Evolutionary conservation across 30 jellyfish, hydroid and myxozoan species (phyloP).

Genomic region (Sanderia malayensis): DNA sequence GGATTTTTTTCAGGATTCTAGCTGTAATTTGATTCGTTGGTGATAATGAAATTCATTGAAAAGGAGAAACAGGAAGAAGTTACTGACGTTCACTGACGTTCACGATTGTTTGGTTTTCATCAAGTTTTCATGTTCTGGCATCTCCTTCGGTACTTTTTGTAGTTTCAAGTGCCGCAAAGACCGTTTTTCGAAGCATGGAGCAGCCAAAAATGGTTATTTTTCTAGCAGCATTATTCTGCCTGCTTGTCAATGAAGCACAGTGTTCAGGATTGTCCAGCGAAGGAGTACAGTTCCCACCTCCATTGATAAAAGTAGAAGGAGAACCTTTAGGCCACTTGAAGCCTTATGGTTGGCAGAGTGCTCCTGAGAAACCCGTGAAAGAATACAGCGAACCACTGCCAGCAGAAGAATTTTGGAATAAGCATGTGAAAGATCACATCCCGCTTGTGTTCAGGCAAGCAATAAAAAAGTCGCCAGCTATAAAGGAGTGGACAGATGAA

Average conservation of each 20-base stretch:
- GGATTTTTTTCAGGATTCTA: no score
- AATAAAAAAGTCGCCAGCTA: slow-evolving; percentile 71
- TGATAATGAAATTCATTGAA: no score
- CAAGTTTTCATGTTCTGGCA: no score
- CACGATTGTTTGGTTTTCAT: no score
- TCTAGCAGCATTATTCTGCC: background rate
- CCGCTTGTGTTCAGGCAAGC: slow-evolving; percentile 80
- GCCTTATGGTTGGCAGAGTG: slow-evolving; percentile 76
- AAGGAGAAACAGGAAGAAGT: no score
- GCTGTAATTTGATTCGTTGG: no score
- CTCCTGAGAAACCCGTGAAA: slow-evolving; percentile 73
- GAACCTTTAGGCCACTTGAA: slow-evolving; percentile 71
- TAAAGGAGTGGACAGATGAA: slow-evolving; percentile 78
- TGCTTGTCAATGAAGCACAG: background rate
- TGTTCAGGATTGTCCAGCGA: background rate
- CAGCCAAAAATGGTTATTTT: background rate
- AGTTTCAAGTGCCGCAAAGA: no score
- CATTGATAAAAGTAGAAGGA: slow-evolving; percentile 35
- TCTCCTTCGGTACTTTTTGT: no score
- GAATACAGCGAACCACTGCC: slow-evolving; percentile 70
- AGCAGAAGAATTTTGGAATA: slow-evolving; percentile 75
- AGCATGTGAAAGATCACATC: slow-evolving; percentile 54
- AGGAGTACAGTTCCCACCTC: slow-evolving; percentile 47
- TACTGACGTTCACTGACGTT: no score
- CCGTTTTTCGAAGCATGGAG: background rate